These are phyloP conservation scores for Lycocorax pyrrhopterus DNA, from an alignment of 2,113 vertebrate genomes.

Conservation along the genomic window DNA sequence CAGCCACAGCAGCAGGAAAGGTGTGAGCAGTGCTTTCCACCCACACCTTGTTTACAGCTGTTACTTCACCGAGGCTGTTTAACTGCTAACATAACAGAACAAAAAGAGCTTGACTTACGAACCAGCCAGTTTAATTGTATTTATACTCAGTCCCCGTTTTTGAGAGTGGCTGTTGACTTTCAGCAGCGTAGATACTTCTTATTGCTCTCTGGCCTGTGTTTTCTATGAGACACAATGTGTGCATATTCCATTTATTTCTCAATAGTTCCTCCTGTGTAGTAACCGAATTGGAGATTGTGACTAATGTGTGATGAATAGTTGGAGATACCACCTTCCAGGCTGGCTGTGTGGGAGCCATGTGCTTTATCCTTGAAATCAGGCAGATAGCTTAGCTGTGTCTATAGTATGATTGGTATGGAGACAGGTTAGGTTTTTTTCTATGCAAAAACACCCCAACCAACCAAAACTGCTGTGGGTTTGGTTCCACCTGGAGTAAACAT, in stretches of 20 bases:
- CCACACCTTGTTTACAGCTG: constrained; percentile 1
- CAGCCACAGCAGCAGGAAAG: background rate
- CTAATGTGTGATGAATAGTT: background rate
- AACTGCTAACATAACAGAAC: background rate
- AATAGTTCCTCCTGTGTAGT: background rate
- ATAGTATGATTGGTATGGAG: fast-evolving
- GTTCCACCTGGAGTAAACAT: background rate
- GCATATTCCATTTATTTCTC: background rate
- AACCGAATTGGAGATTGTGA: background rate
- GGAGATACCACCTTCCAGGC: background rate
- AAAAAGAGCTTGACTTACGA: background rate
- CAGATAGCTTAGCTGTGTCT: background rate
- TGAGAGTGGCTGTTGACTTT: background rate
- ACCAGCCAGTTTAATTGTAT: background rate
- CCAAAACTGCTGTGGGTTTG: background rate
- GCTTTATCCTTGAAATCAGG: background rate
- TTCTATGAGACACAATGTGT: background rate
- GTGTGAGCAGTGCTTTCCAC: background rate
- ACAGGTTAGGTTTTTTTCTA: background rate
- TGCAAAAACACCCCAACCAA: background rate
- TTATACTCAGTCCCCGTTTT: background rate
- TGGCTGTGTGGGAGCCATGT: background rate
- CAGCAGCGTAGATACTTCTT: background rate
- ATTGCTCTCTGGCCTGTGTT: background rate
- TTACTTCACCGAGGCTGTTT: background rate